Base-by-base conservation (phyloP, 2,888 invertebrate genomes). In the Andricus quercusramuli region DNA sequence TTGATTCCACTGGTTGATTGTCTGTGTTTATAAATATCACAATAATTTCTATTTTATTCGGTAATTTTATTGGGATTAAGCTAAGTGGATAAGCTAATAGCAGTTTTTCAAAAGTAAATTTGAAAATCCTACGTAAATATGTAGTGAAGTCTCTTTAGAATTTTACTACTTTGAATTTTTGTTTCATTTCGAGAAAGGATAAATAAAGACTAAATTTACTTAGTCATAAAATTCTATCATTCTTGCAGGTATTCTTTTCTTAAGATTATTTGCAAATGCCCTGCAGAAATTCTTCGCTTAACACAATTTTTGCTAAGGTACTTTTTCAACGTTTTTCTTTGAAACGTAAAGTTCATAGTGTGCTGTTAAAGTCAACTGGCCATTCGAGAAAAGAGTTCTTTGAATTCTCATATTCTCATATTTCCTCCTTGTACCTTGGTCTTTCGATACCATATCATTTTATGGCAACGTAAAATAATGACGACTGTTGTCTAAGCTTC, bases 131-230 rank as follows among this genome's bases (percentile, higher is more conserved):
- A n/a, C 8, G 56, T 56, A n/a, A 9, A n/a, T n/a, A n/a, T n/a
- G n/a, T 56, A n/a, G 8, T 9, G 3, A n/a, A 3, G 2, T 56
- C 56, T 56, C 9, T 9, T n/a, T 3, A n/a, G n/a, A 3, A n/a
- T n/a, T 56, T n/a, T 11, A n/a, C 9, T 4, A n/a, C n/a, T 56
- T n/a, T n/a, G 2, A n/a, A 9, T 56, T n/a, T 56, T 56, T 8
- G 11, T 56, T 56, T 9, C 56, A 56, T 56, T 9, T 56, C n/a
- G 20, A 56, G 9, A 56, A 56, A 56, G 56, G n/a, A 56, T n/a
- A 9, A n/a, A n/a, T 9, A 70, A 44, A 51, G 29, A 70, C 29
- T 20, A 51, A 68, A 29, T 70, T 51, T 51, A 70, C 70, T 68
- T 68, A n/a, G 47, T 22, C 5, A 22, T 29, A 51, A 70, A 51